These are phyloP conservation scores for Limosa lapponica DNA, from an alignment of 2,797 vertebrate species.

Conservation along the genomic window DNA sequence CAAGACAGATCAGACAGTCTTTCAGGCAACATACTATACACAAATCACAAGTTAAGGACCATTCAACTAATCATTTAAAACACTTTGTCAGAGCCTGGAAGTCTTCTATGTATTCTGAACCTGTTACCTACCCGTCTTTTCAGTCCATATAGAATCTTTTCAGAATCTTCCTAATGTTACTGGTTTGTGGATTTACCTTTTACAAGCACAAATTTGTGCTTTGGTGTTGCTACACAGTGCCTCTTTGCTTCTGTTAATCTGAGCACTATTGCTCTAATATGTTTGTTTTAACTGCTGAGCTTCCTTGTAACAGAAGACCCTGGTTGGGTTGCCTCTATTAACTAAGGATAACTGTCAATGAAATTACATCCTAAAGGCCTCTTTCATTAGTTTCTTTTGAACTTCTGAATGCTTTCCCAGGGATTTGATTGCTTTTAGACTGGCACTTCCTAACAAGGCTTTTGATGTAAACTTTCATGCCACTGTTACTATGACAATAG, in stretches of 20 bases:
- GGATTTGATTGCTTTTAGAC: slow-evolving; percentile 63
- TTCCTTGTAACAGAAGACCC: background rate
- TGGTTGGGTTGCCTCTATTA: slow-evolving; percentile 6
- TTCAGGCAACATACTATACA: background rate
- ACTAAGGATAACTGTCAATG: slow-evolving; percentile 29
- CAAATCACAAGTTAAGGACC: background rate
- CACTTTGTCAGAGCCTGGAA: background rate
- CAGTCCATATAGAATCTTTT: background rate
- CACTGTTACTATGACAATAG: slow-evolving; percentile 71
- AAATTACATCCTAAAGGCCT: slow-evolving; percentile 46
- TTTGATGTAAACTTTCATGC: slow-evolving; percentile 68
- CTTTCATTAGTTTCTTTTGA: slow-evolving; percentile 71
- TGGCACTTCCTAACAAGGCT: slow-evolving; percentile 54
- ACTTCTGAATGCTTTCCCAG: slow-evolving; percentile 61
- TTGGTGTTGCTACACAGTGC: background rate
- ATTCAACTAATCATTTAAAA: background rate
- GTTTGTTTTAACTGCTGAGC: slow-evolving; percentile 11
- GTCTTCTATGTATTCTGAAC: accelerated
- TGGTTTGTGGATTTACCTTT: background rate
- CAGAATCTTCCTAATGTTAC: background rate
- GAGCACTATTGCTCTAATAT: background rate
- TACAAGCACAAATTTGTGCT: background rate
- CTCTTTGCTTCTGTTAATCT: background rate
- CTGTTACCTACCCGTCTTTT: accelerated
- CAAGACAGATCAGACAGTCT: background rate